phyloP scores from a whole-genome alignment of 2,113 vertebrate species.

The Cebus imitator region DNA sequence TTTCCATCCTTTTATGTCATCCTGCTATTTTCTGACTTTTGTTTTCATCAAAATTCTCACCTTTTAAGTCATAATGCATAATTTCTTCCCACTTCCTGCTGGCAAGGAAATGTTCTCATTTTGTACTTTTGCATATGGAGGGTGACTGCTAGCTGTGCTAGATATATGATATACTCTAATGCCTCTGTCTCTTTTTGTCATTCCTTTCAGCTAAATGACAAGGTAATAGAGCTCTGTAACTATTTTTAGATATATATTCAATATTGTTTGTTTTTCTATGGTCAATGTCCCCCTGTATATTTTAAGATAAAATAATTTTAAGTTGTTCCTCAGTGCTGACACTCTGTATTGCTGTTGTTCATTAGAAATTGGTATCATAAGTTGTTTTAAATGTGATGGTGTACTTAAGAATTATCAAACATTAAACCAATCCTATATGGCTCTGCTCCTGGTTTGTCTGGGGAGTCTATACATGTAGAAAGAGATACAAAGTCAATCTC shows the following conservation, averaged over 20 bases:
- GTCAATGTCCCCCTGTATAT: background rate
- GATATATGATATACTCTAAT: background rate
- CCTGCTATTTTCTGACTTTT: background rate
- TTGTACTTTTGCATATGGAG: background rate
- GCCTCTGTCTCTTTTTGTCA: background rate
- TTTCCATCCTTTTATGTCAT: background rate
- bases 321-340: background rate
- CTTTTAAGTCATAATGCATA: background rate
- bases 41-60: background rate
- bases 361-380: background rate
- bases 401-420: background rate
- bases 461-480: background rate
- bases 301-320: background rate
- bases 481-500: background rate
- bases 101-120: background rate
- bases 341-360: background rate
- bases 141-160: background rate
- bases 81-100: background rate
- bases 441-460: background rate
- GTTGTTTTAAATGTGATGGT: background rate
- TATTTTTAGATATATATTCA: background rate
- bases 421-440: background rate
- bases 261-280: background rate
- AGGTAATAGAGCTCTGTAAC: background rate
- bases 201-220: background rate